Evolutionary conservation across 2,113 vertebrate species (phyloP).

Genomic region (Elachura formosa): DNA sequence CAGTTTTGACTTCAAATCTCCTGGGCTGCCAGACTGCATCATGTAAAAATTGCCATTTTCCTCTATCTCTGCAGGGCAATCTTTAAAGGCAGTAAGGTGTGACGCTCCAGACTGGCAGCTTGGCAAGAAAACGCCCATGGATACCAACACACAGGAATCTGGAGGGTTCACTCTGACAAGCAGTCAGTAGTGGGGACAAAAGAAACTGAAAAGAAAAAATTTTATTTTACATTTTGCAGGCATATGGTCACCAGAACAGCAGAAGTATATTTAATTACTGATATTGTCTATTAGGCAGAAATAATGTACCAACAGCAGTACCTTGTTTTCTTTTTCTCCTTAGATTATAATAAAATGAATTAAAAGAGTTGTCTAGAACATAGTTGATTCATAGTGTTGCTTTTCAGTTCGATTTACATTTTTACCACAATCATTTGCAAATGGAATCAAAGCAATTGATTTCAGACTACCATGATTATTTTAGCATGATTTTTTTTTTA

Average conservation of each 20-base stretch:
- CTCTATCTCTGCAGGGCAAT: constrained; percentile 99
- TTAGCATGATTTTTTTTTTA: background rate
- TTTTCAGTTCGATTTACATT: background rate
- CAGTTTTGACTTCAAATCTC: constrained; percentile 97
- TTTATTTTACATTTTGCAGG: constrained; percentile 75
- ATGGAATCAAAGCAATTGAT: background rate
- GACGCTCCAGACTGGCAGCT: constrained; percentile 99
- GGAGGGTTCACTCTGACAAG: constrained; percentile 75
- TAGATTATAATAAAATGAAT: constrained; percentile 29
- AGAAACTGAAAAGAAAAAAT: constrained; percentile 61
- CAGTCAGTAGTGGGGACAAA: constrained; percentile 77
- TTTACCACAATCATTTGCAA: background rate
- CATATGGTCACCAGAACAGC: constrained; percentile 78
- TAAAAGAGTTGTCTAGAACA: background rate
- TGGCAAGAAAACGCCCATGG: constrained; percentile 91
- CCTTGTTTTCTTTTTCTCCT: constrained; percentile 45
- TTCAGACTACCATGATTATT: background rate
- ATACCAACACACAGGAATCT: constrained; percentile 91
- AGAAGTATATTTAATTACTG: constrained; percentile 80
- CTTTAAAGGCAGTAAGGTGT: constrained; percentile 99
- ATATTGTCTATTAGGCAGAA: constrained; percentile 60
- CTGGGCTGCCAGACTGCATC: constrained; percentile 93
- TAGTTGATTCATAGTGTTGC: background rate
- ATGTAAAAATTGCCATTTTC: constrained; percentile 89
- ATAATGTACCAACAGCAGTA: constrained; percentile 57